Conservation (phyloP, 35 echinoderm and acorn worm species). For the Hemicentrotus pulcherrimus region DNA sequence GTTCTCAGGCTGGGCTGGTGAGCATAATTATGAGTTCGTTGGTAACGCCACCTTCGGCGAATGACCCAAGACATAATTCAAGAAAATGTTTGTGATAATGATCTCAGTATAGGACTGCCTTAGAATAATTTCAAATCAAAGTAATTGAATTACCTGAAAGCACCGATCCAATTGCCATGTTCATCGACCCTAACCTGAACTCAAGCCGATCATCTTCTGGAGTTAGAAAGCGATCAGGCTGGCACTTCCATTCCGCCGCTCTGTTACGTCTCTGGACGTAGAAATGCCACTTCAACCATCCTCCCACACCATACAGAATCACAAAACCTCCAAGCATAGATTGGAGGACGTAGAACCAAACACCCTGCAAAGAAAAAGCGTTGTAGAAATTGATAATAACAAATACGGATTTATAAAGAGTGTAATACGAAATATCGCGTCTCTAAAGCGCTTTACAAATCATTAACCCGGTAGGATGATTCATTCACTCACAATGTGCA, state of each 20-base stretch:
- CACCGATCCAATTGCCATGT: conserved; percentile 45
- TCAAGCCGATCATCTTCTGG: conserved; percentile 49
- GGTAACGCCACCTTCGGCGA: too few species aligned
- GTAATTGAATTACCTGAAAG: conserved; percentile 10
- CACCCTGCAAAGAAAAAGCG: background rate
- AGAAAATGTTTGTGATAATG: too few species aligned
- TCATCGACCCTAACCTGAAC: conserved; percentile 37
- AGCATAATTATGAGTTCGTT: too few species aligned
- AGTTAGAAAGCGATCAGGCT: conserved; percentile 47
- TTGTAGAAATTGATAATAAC: too few species aligned
- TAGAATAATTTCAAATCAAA: background rate
- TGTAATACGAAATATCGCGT: too few species aligned
- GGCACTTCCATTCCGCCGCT: conserved; percentile 52
- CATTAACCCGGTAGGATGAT: too few species aligned
- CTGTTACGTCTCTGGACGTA: conserved; percentile 44
- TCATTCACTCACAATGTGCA: too few species aligned
- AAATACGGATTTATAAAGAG: too few species aligned
- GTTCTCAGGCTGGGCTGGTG: too few species aligned
- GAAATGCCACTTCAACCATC: conserved; percentile 41
- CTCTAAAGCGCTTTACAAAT: too few species aligned
- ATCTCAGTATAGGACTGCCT: background rate
- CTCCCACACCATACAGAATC: conserved; percentile 15
- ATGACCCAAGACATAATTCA: too few species aligned
- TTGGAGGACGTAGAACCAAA: background rate
- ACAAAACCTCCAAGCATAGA: background rate